These are phyloP conservation scores for Drosophila tropicalis DNA, from an alignment of 1,140 invertebrate species.

Conservation along the genomic window DNA sequence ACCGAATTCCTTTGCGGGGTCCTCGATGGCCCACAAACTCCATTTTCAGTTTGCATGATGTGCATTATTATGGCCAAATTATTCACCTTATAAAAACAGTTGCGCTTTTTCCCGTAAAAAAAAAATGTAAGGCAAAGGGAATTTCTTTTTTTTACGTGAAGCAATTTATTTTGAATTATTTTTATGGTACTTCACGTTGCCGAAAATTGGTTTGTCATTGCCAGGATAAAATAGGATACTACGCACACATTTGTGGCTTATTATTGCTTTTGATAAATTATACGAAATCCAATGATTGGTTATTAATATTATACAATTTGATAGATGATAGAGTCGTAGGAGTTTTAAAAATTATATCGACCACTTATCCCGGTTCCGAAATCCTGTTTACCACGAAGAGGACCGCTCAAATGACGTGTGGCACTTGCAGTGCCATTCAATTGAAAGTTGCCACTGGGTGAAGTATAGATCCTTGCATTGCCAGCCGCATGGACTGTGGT, in stretches of 20 bases:
- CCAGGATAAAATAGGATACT: not conserved
- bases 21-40: conserved; percentile 1
- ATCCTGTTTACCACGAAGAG: conserved; percentile 50
- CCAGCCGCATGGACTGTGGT: conserved; percentile 51
- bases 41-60: conserved; percentile 59
- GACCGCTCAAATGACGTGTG: conserved; percentile 57
- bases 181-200: conserved; percentile 80
- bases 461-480: conserved; percentile 58
- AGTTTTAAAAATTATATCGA: conserved; percentile 52
- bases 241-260: conserved; percentile 1
- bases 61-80: conserved; percentile 82
- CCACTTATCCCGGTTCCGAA: conserved; percentile 51
- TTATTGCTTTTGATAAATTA: conserved; percentile 36
- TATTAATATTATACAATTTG: conserved; percentile 14
- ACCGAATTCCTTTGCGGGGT: conserved; percentile 21
- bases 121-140: conserved; percentile 27
- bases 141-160: conserved; percentile 74
- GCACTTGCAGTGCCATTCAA: conserved; percentile 61
- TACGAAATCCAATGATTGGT: conserved; percentile 34
- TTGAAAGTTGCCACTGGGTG: conserved; percentile 54
- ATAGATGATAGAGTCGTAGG: too few species aligned
- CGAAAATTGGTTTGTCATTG: conserved; percentile 44
- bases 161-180: conserved; percentile 83
- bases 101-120: conserved; percentile 36
- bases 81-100: conserved; percentile 77